A percentile compares a stretch with the other conserved stretches of the same genome.
Evolutionary conservation across 1,140 invertebrate genomes (phyloP).

Genomic region (Dendroctonus ponderosae): DNA sequence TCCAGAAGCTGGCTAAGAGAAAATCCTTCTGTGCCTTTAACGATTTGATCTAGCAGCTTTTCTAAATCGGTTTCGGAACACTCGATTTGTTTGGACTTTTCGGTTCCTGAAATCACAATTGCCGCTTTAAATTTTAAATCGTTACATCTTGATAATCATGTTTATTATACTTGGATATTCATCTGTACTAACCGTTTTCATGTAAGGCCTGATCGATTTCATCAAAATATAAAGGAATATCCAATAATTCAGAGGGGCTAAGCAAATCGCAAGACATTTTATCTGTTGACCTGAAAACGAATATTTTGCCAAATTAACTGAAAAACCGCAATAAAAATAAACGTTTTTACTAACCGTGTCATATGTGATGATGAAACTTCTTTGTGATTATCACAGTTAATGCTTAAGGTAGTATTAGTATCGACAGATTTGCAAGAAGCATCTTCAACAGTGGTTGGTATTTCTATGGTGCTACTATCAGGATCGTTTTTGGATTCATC

Average conservation of each 20-base stretch:
- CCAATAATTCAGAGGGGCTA: conserved; percentile 48
- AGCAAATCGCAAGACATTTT: conserved; percentile 43
- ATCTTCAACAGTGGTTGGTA: conserved; percentile 21
- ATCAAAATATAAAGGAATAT: conserved; percentile 46
- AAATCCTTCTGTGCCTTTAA: conserved; percentile 56
- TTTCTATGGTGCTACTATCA: conserved; percentile 34
- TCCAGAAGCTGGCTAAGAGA: conserved; percentile 62
- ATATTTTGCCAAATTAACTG: neutral
- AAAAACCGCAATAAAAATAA: neutral
- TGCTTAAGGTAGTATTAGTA: conserved; percentile 37
- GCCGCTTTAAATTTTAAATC: neutral
- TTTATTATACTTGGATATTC: conserved; percentile 4
- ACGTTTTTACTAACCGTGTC: conserved; percentile 9
- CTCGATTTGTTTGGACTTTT: conserved; percentile 53
- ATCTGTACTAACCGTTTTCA: conserved; percentile 41
- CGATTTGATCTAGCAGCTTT: conserved; percentile 57
- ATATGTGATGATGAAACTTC: conserved; percentile 27
- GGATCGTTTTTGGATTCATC: conserved; percentile 58
- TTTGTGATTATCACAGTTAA: conserved; percentile 44
- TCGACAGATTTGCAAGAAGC: conserved; percentile 19
- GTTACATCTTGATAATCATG: neutral
- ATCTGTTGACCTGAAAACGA: conserved; percentile 35
- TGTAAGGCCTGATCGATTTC: conserved; percentile 47
- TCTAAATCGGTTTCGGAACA: conserved; percentile 62
- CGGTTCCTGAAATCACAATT: conserved; percentile 25